These are phyloP conservation scores for Himalopsyche tibetana DNA, from an alignment of 2,888 invertebrate species.

Conservation along the genomic window DNA sequence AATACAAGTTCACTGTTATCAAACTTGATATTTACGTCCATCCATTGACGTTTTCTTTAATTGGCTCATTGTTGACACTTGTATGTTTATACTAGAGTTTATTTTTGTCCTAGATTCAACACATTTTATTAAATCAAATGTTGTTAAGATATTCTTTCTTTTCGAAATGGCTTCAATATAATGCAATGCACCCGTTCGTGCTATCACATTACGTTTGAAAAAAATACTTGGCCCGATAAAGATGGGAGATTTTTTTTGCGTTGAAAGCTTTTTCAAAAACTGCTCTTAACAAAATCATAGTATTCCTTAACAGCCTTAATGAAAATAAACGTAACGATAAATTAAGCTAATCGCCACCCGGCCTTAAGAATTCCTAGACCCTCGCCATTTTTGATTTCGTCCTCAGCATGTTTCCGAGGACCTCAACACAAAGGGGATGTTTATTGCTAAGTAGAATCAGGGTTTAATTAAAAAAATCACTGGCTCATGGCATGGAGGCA, in stretches of 20 bases:
- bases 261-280: conserved; percentile 22
- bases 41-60: too few species aligned
- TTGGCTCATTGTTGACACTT: too few species aligned
- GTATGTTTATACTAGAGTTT: too few species aligned
- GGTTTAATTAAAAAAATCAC: conserved; percentile 42
- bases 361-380: conserved; percentile 13
- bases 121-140: too few species aligned
- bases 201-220: too few species aligned
- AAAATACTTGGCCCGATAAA: too few species aligned
- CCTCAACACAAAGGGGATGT: conserved; percentile 34
- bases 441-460: conserved; percentile 24
- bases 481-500: conserved; percentile 10
- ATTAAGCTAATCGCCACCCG: conserved; percentile 22
- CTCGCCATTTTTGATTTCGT: conserved; percentile 37
- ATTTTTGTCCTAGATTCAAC: too few species aligned
- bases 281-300: neutral
- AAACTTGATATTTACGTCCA: too few species aligned
- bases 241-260: neutral
- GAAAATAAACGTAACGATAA: conserved; percentile 35
- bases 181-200: too few species aligned
- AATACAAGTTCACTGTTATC: too few species aligned
- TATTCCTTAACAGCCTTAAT: conserved; percentile 34
- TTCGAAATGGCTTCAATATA: too few species aligned
- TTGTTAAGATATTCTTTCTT: too few species aligned
- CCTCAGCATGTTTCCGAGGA: conserved; percentile 12